Evolutionary conservation across 1,140 invertebrate genomes (phyloP).

Genomic region (Leptoteleia sp.): DNA sequence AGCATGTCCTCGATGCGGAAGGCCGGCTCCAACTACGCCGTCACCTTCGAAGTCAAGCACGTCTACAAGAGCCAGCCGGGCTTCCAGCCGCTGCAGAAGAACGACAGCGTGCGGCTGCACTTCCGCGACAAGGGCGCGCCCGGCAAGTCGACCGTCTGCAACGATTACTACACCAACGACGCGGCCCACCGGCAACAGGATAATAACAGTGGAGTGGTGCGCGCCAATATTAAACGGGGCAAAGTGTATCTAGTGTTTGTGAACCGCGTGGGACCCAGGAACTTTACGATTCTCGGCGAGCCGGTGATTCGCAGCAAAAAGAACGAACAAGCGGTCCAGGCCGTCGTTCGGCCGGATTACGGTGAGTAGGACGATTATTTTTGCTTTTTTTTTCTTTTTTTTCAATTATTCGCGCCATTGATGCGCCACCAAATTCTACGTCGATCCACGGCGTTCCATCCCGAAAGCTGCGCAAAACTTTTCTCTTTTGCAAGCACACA

Average conservation of each 20-base stretch:
- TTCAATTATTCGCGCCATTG: no score
- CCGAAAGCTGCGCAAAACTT: no score
- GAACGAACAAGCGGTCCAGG: slow-evolving; percentile 81
- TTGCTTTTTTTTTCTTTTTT: no score
- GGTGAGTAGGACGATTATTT: slow-evolving; percentile 81
- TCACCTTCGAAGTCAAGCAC: slow-evolving; percentile 85
- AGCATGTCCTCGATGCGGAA: slow-evolving; percentile 83
- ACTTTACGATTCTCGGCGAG: slow-evolving; percentile 85
- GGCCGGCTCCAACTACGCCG: slow-evolving; percentile 83
- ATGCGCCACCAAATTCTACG: no score
- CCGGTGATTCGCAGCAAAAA: slow-evolving; percentile 82
- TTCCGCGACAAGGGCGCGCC: slow-evolving; percentile 79
- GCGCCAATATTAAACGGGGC: slow-evolving; percentile 84
- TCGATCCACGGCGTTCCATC: no score
- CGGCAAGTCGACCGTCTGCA: slow-evolving; percentile 76
- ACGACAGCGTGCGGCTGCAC: slow-evolving; percentile 81
- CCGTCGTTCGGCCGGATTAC: slow-evolving; percentile 83
- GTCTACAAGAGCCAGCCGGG: slow-evolving; percentile 84
- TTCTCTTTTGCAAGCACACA: no score
- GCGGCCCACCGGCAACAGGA: no score
- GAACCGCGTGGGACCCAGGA: slow-evolving; percentile 84
- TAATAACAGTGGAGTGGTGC: slow-evolving; percentile 77
- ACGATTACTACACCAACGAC: slow-evolving; percentile 61
- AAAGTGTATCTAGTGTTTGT: slow-evolving; percentile 86
- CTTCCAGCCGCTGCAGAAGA: slow-evolving; percentile 79